These are phyloP conservation scores for Myotis pilosus DNA, from an alignment of 2,797 vertebrate genomes.

Conservation along the genomic window DNA sequence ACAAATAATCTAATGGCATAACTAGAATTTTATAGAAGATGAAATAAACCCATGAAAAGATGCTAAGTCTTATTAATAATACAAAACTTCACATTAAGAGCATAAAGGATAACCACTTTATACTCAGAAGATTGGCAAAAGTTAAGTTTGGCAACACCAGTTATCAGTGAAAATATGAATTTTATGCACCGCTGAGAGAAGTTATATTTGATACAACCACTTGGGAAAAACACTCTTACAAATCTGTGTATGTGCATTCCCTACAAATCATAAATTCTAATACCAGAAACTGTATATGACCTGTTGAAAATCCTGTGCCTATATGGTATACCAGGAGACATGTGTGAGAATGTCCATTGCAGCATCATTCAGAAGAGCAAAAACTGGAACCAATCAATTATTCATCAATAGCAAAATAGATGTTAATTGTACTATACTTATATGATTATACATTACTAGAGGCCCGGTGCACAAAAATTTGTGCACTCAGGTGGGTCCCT, in stretches of 20 bases:
- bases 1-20: background rate
- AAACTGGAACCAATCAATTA: background rate
- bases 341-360: background rate
- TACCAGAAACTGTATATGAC: background rate
- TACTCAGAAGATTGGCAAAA: background rate
- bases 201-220: background rate
- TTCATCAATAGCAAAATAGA: background rate
- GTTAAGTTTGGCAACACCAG: background rate
- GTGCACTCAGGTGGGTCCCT: too few species aligned
- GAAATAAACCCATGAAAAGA: too few species aligned
- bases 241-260: too few species aligned
- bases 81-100: background rate
- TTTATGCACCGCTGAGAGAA: background rate
- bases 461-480: too few species aligned
- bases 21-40: background rate
- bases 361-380: background rate
- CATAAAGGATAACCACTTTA: background rate
- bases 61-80: background rate
- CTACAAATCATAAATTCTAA: background rate
- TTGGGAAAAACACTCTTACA: background rate
- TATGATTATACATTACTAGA: background rate
- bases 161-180: background rate
- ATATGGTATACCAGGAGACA: background rate
- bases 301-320: background rate
- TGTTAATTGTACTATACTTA: background rate